Evolutionary conservation across 2,113 vertebrate genomes (phyloP).

Genomic region (Noturus placidus): DNA sequence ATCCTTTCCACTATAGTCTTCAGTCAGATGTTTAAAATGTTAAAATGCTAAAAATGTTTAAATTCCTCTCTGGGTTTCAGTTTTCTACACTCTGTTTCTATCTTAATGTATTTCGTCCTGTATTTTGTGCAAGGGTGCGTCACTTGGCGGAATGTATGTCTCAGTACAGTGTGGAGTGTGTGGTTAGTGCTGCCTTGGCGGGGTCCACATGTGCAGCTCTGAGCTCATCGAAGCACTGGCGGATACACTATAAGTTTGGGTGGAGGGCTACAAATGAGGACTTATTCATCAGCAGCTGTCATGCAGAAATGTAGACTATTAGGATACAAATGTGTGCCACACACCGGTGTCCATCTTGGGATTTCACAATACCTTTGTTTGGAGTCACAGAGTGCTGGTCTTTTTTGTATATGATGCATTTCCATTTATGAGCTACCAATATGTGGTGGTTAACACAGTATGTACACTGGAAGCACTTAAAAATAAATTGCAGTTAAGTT

Average conservation of each 20-base stretch:
- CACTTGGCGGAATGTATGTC: conserved; percentile 45
- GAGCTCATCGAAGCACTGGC: conserved; percentile 23
- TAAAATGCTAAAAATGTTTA: neutral
- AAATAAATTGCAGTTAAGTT: neutral
- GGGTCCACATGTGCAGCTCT: conserved; percentile 38
- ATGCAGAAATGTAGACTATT: conserved; percentile 1
- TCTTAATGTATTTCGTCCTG: conserved; percentile 14
- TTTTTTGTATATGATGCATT: neutral
- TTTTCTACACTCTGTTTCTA: neutral
- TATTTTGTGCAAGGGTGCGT: conserved; percentile 23
- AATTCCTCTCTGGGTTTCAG: neutral
- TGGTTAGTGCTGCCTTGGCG: conserved; percentile 49
- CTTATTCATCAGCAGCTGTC: conserved; percentile 27
- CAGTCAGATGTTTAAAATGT: too few species aligned
- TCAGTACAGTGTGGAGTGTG: conserved; percentile 50
- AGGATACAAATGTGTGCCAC: neutral
- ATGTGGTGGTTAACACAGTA: neutral
- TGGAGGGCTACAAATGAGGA: neutral
- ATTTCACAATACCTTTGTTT: neutral
- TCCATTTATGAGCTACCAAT: neutral
- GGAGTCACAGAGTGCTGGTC: neutral
- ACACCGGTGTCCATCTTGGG: neutral
- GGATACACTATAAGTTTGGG: neutral
- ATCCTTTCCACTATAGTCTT: neutral
- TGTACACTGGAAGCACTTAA: neutral